These are phyloP conservation scores for Scotopteryx bipunctaria DNA, from an alignment of 2,888 invertebrate genomes.

Conservation along the genomic window DNA sequence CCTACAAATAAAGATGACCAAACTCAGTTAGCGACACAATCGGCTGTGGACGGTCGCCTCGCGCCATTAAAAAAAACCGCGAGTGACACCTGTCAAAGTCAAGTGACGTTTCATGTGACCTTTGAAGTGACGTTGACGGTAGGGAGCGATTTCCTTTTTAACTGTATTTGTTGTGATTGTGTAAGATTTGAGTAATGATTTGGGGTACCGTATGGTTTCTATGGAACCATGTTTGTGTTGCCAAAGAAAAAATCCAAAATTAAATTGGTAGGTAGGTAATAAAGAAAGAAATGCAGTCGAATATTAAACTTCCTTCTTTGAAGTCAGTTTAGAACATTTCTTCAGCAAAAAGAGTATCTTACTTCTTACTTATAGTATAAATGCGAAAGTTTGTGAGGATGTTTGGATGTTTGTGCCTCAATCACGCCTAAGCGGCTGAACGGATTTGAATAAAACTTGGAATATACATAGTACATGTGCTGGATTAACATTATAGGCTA, in stretches of 20 bases:
- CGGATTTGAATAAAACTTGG: too few relatives aligned
- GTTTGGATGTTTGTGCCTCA: too few relatives aligned
- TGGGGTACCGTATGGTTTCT: slow-evolving; percentile 30
- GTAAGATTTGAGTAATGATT: slow-evolving; percentile 36
- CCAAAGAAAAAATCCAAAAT: background rate
- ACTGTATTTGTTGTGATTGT: slow-evolving; percentile 21
- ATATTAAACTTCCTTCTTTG: too few relatives aligned
- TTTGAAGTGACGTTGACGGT: slow-evolving; percentile 32
- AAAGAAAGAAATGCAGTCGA: too few relatives aligned
- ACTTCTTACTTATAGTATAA: too few relatives aligned
- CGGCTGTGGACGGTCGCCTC: slow-evolving; percentile 19
- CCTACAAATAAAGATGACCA: slow-evolving; percentile 13
- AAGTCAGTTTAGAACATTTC: too few relatives aligned
- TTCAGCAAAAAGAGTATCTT: too few relatives aligned
- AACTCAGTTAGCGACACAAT: slow-evolving; percentile 27
- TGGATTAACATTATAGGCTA: too few relatives aligned
- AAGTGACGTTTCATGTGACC: slow-evolving; percentile 32
- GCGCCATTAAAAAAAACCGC: slow-evolving; percentile 23
- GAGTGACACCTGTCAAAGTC: slow-evolving; percentile 35
- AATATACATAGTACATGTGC: too few relatives aligned
- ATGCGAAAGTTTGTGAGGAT: too few relatives aligned
- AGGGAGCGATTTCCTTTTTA: slow-evolving; percentile 24
- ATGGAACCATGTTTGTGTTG: background rate
- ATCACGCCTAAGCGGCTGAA: too few relatives aligned
- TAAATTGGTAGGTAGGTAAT: background rate